Evolutionary conservation across 1,140 invertebrate genomes (phyloP), one percentile per base, ranked within the genome.

Genomic region (Eumeta japonica): DNA sequence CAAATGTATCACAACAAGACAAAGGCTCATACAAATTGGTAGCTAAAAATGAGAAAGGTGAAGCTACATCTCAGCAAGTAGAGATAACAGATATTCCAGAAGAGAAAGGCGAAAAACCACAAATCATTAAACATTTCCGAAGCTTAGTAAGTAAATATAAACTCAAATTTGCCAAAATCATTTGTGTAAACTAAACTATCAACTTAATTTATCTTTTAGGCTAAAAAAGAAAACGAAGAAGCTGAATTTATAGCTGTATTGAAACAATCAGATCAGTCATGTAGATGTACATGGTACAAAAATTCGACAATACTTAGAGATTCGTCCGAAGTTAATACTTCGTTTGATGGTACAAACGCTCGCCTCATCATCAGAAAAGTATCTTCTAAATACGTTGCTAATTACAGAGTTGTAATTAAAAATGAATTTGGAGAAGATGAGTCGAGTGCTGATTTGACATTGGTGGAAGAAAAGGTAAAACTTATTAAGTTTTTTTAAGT

Each of bases 11-110:
- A 35, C 80, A 83, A 46, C 75, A 68, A 12, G 92, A 96, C 57
- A 92, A 90, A 65, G 93, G 93, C 39, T 81, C 84, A 41, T 95
- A 96, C 58, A 94, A 94, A 72, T 75, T 95, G 41, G 83, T 93
- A 0, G 92, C 92, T 4, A 92, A 89, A 58, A 95, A 95, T 56
- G 91, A 94, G 56, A 94, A 94, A 67, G 92, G 92, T 43, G 91
- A 94, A 78, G 90, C 89, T 1, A 86, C 85, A 16, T 94, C 92
- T n/a, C 88, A 92, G 67, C 80, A 85, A 36, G 90, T 96, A 1
- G 86, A 92, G 70, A 84, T 95, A 9, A 84, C 84, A 20, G 88
- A 92, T 52, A 84, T 92, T 50, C 85, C 86, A 3, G 83, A 84
- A 52, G 84, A 88, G 48, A 81, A 82, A 58, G 84, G 85, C 35